Conservation (phyloP, 30 jellyfish, hydroid and myxozoan species). For the Cassiopea andromeda region DNA sequence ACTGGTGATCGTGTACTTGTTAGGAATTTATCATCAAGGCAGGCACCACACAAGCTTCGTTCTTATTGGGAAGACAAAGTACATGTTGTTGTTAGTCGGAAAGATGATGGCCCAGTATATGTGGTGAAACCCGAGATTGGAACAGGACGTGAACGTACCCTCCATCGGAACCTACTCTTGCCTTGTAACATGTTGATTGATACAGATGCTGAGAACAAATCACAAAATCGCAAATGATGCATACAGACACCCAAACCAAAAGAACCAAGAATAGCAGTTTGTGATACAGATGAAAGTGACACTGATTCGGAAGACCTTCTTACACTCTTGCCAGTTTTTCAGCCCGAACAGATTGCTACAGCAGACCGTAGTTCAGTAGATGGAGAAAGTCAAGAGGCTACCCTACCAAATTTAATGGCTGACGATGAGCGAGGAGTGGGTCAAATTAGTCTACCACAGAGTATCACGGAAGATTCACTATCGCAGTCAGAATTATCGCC, state of each 20-base stretch:
- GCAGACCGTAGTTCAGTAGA: background rate
- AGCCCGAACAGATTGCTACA: background rate
- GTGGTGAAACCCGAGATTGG: slow-evolving; percentile 26
- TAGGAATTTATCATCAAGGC: slow-evolving; percentile 4
- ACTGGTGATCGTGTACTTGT: slow-evolving; percentile 30
- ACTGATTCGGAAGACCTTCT: slow-evolving; percentile 29
- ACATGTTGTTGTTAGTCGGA: slow-evolving; percentile 13
- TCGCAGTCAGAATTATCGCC: no score
- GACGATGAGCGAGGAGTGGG: no score
- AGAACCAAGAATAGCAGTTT: slow-evolving; percentile 6
- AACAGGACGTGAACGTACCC: slow-evolving; percentile 11
- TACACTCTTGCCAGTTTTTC: slow-evolving; percentile 6
- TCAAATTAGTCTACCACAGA: no score
- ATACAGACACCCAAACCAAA: background rate
- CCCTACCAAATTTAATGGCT: no score
- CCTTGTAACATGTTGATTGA: slow-evolving; percentile 21
- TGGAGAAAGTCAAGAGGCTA: no score
- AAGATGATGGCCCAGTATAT: slow-evolving; percentile 40
- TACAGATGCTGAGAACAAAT: background rate
- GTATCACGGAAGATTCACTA: no score
- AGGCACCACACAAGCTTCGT: slow-evolving; percentile 38
- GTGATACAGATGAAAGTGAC: slow-evolving; percentile 3
- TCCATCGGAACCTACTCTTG: slow-evolving; percentile 36
- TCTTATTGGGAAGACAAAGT: slow-evolving; percentile 36
- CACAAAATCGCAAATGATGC: background rate